These are phyloP conservation scores for Lutjanus campechanus DNA, from an alignment of 2,797 vertebrate species.

Conservation along the genomic window DNA sequence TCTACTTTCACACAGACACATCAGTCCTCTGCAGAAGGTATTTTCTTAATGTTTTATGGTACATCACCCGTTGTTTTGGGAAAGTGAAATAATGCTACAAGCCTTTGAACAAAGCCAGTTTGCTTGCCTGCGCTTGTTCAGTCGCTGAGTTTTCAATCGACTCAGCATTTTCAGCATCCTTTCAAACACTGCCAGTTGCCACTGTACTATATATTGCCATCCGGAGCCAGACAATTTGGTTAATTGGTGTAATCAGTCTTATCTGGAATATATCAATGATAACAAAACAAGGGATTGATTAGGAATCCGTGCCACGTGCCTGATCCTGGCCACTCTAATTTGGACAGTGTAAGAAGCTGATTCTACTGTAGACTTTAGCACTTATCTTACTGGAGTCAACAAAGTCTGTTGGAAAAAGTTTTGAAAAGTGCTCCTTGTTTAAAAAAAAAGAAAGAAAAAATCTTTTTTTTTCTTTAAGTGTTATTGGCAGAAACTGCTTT, in stretches of 20 bases:
- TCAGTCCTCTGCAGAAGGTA: conserved; percentile 17
- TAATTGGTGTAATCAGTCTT: conserved; percentile 83
- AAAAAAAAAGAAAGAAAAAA: background rate
- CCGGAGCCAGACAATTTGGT: conserved; percentile 73
- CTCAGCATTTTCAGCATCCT: conserved; percentile 63
- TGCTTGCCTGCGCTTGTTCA: conserved; percentile 41
- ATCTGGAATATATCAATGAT: conserved; percentile 77
- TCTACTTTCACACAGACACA: conserved; percentile 30
- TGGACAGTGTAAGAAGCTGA: conserved; percentile 36
- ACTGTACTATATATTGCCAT: conserved; percentile 43
- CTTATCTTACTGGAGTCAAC: conserved; percentile 48
- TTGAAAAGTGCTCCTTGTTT: conserved; percentile 22
- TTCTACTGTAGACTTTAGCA: conserved; percentile 35
- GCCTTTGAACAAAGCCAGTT: conserved; percentile 33
- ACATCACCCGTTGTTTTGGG: conserved; percentile 28
- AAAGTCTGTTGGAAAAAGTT: conserved; percentile 30
- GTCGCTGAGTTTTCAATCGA: conserved; percentile 47
- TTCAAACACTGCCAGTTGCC: conserved; percentile 62
- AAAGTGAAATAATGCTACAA: conserved; percentile 35
- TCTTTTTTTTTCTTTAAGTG: conserved; percentile 35
- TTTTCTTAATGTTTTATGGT: conserved; percentile 27
- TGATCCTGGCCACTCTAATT: conserved; percentile 47
- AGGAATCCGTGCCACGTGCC: conserved; percentile 50
- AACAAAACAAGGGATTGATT: conserved; percentile 78
- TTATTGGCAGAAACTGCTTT: conserved; percentile 40